A percentile compares a stretch with the other conserved stretches of the same genome.
These are phyloP conservation scores for Cancer borealis DNA, from an alignment of 2,888 invertebrate genomes.

Conservation along the genomic window DNA sequence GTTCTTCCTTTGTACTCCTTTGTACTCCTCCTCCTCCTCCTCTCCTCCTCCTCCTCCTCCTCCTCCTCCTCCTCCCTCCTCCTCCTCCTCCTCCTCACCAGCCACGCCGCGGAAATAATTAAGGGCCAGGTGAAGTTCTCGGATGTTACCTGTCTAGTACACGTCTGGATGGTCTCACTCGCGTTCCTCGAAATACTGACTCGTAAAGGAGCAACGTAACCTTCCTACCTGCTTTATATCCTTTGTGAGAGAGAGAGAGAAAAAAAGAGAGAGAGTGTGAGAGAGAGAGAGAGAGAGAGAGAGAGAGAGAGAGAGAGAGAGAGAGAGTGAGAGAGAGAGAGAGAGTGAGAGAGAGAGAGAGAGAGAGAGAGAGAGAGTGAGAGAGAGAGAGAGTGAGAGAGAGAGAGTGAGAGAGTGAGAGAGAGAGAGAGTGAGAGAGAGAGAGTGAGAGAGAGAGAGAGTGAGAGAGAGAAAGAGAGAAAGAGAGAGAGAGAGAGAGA, in stretches of 20 bases:
- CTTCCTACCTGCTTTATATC: background rate
- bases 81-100: background rate
- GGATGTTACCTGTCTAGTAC: slow-evolving; percentile 34
- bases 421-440: no score
- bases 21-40: no score
- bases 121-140: slow-evolving; percentile 9
- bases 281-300: slow-evolving; percentile 16
- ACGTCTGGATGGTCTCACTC: slow-evolving; percentile 24
- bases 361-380: no score
- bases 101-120: slow-evolving; percentile 2
- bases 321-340: no score
- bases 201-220: background rate
- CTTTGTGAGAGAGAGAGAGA: slow-evolving; percentile 22
- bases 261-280: slow-evolving; percentile 20
- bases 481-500: no score
- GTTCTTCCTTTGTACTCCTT: no score
- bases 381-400: no score
- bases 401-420: no score
- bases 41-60: background rate
- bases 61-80: background rate
- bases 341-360: no score
- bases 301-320: no score
- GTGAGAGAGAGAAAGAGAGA: no score
- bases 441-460: no score
- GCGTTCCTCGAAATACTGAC: background rate